phyloP scores from a whole-genome alignment of 2,888 invertebrate genomes.

The Luffia ferchaultella region DNA sequence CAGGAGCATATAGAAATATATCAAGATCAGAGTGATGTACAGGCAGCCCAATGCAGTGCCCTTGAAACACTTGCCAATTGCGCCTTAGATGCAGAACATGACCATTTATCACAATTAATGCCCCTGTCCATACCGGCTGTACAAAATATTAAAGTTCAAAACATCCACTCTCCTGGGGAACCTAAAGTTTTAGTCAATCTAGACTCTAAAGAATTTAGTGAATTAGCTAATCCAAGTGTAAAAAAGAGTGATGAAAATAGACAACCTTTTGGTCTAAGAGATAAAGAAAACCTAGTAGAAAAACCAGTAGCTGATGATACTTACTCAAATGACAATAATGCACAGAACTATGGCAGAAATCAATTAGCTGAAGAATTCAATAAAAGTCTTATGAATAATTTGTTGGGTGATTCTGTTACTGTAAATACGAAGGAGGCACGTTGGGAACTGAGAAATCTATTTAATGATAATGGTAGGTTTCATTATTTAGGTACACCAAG shows the following conservation, averaged over 20 bases:
- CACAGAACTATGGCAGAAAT: conserved; percentile 1
- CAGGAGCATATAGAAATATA: conserved; percentile 21
- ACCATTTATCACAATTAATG: conserved; percentile 53
- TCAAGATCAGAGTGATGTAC: conserved; percentile 40
- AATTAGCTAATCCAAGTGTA: conserved; percentile 29
- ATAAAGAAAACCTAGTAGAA: conserved; percentile 42
- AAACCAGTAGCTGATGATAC: conserved; percentile 22
- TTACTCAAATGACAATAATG: conserved; percentile 33
- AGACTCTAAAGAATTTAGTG: conserved; percentile 56
- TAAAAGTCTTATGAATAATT: conserved; percentile 32
- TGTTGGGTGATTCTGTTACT: conserved; percentile 68
- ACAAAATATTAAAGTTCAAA: conserved; percentile 54
- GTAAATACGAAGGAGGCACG: conserved; percentile 76
- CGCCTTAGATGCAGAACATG: conserved; percentile 52
- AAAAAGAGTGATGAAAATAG: conserved; percentile 38
- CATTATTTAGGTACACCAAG: too few species aligned
- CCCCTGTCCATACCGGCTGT: conserved; percentile 48
- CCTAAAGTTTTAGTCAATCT: conserved; percentile 54
- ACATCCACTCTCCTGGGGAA: conserved; percentile 58
- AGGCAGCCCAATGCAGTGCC: conserved; percentile 55
- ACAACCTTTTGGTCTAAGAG: conserved; percentile 18
- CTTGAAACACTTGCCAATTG: conserved; percentile 58
- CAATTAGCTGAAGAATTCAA: conserved; percentile 6
- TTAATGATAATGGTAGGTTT: conserved; percentile 55
- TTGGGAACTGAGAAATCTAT: conserved; percentile 70